Percentiles rank a stretch among this genome's conserved stretches.
Evolutionary conservation across 2,888 invertebrate species (phyloP).

Genomic region (Pseudolycoriella hygida): DNA sequence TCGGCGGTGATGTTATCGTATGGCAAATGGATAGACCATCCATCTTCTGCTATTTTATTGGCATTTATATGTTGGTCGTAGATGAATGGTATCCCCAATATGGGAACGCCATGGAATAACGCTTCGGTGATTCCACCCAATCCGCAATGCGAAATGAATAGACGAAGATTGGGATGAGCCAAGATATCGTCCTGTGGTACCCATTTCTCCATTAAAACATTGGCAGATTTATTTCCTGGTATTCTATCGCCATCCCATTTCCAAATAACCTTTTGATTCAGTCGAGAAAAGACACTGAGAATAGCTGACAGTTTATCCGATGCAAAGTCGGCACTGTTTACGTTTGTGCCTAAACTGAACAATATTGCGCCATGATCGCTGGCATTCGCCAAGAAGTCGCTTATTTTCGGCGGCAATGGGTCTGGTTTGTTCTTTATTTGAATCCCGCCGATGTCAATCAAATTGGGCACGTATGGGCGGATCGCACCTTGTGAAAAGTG

Average conservation of each 20-base stretch:
- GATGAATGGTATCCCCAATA: not conserved
- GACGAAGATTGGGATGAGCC: constrained; percentile 28
- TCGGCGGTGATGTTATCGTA: too few relatives aligned
- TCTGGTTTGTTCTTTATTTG: constrained; percentile 21
- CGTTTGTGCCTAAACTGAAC: not conserved
- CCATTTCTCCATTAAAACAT: constrained; percentile 33
- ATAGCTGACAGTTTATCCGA: not conserved
- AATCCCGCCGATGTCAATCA: constrained; percentile 25
- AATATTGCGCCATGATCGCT: not conserved
- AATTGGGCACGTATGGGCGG: constrained; percentile 21
- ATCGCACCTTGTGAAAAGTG: constrained; percentile 23
- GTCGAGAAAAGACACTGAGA: constrained; percentile 24
- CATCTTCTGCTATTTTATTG: not conserved
- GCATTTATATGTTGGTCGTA: not conserved
- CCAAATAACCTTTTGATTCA: constrained; percentile 33
- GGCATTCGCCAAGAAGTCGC: not conserved
- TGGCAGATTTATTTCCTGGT: constrained; percentile 21
- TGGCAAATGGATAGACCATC: not conserved
- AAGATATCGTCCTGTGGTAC: constrained; percentile 34
- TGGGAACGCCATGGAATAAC: not conserved
- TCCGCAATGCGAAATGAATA: constrained; percentile 29
- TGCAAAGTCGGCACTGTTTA: not conserved
- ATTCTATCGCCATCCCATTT: constrained; percentile 31
- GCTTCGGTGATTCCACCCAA: not conserved
- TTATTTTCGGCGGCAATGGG: constrained; percentile 15